These are phyloP conservation scores for Lagopus leucura DNA, from an alignment of 2,113 vertebrate species.

Conservation along the genomic window DNA sequence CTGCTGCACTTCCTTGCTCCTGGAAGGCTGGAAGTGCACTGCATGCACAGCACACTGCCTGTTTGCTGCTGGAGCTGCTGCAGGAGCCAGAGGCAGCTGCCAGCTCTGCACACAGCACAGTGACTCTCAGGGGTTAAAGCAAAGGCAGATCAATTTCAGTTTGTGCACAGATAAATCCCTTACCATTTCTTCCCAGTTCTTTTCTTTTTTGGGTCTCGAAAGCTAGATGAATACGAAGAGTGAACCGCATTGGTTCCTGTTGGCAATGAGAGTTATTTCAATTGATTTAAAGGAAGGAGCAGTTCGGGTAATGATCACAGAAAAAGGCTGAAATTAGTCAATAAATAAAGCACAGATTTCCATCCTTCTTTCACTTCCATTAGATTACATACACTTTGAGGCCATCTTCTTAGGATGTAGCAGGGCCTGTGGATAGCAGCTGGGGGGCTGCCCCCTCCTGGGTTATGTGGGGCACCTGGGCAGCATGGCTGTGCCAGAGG, in stretches of 20 bases:
- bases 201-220: background rate
- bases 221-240: background rate
- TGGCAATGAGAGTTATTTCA: constrained; percentile 38
- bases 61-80: background rate
- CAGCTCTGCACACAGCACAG: background rate
- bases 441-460: background rate
- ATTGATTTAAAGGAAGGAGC: constrained; percentile 51
- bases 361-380: constrained; percentile 28
- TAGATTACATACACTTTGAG: background rate
- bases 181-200: background rate
- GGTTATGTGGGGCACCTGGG: background rate
- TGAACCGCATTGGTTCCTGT: constrained; percentile 22
- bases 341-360: constrained; percentile 50
- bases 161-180: background rate
- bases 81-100: background rate
- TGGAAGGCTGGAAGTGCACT: background rate
- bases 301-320: constrained; percentile 37
- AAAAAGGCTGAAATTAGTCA: constrained; percentile 65
- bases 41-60: background rate
- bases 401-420: background rate
- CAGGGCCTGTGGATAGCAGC: rapidly evolving
- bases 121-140: constrained; percentile 7
- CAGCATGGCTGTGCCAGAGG: background rate
- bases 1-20: background rate
- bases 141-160: background rate